phyloP scores from a whole-genome alignment of 2,113 vertebrate species.

The Taxidea taxus region DNA sequence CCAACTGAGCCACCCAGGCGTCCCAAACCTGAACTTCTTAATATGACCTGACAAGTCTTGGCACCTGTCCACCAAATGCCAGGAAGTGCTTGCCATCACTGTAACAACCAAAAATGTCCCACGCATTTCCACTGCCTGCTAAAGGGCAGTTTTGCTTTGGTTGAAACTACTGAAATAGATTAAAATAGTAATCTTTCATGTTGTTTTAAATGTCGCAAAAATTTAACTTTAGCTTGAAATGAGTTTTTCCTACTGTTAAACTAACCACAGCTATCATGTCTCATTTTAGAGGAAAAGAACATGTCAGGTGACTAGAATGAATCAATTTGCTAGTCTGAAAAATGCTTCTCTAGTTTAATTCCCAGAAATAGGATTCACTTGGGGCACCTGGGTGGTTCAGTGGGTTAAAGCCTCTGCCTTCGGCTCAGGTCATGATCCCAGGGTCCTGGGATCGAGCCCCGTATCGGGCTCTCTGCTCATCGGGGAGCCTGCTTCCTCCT shows the following conservation, averaged over 20 bases:
- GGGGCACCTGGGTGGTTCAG: too few species aligned
- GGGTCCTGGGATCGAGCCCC: too few species aligned
- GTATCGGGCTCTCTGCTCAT: too few species aligned
- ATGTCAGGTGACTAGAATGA: background rate
- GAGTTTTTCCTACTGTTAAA: background rate
- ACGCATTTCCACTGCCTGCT: background rate
- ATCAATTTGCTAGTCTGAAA: background rate
- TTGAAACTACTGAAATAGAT: background rate
- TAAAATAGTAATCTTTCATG: background rate
- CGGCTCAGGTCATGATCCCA: too few species aligned
- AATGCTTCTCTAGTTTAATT: conserved; percentile 8
- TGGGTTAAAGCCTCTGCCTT: too few species aligned
- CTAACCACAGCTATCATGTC: background rate
- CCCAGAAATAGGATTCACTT: background rate
- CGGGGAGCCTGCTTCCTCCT: too few species aligned
- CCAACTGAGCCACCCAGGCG: too few species aligned
- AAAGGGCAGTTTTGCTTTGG: background rate
- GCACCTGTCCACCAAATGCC: background rate
- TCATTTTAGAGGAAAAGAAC: background rate
- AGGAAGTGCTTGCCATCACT: background rate
- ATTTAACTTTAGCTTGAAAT: background rate
- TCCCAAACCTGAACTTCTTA: background rate
- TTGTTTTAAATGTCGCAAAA: conserved; percentile 7
- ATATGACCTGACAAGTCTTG: background rate
- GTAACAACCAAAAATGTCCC: background rate